phyloP scores from a whole-genome alignment of 2,113 vertebrate species.

The Muntiacus muntjak region DNA sequence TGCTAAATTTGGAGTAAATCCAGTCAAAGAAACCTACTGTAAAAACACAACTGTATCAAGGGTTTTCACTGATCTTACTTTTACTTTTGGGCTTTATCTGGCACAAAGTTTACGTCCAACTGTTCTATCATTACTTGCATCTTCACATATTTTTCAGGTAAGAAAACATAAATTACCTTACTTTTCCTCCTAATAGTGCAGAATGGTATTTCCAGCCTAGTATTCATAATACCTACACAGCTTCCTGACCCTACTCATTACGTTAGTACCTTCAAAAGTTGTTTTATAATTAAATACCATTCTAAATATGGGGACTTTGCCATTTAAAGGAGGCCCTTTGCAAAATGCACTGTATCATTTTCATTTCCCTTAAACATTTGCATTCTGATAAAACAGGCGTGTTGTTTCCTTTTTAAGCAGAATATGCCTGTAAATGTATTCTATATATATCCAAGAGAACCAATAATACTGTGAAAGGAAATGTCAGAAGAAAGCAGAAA shows the following conservation, averaged over 20 bases:
- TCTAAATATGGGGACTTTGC: background rate
- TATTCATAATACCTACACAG: background rate
- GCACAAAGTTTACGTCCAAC: background rate
- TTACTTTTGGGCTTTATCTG: background rate
- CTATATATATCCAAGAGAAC: background rate
- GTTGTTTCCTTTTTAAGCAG: background rate
- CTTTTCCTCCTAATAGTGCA: background rate
- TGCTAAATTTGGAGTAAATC: background rate
- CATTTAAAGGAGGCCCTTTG: background rate
- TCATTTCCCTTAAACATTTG: background rate
- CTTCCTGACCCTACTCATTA: background rate
- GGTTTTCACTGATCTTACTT: background rate
- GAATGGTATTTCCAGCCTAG: background rate
- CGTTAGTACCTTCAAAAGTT: background rate
- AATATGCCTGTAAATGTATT: background rate
- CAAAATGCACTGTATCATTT: background rate
- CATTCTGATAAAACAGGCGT: background rate
- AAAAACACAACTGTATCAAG: background rate
- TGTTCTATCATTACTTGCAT: background rate
- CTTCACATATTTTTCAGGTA: background rate
- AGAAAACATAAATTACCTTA: background rate
- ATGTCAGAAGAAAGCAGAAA: background rate
- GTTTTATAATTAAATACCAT: background rate
- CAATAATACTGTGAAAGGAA: background rate
- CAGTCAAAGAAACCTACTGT: background rate